These are phyloP conservation scores for Ardeotis arabs DNA, from an alignment of 2,113 vertebrate genomes.

Conservation along the genomic window DNA sequence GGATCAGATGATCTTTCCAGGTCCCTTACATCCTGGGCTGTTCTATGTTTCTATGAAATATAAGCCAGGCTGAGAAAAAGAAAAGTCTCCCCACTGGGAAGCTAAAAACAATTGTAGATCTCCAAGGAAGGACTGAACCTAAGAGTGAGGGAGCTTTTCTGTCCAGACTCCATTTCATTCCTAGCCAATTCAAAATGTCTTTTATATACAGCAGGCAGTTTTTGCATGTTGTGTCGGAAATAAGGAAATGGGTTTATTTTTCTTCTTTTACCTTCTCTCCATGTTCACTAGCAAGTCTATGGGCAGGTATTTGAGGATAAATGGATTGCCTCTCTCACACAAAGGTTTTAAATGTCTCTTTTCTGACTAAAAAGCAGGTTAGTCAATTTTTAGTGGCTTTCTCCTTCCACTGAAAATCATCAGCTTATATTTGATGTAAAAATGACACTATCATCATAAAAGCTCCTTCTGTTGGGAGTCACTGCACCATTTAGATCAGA, in stretches of 20 bases:
- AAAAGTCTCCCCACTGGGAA: background rate
- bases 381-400: slow-evolving; percentile 51
- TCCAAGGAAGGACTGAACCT: background rate
- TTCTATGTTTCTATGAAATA: background rate
- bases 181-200: background rate
- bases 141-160: background rate
- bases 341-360: slow-evolving; percentile 9
- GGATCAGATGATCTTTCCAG: background rate
- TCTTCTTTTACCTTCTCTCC: background rate
- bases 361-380: slow-evolving; percentile 40
- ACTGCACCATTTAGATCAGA: slow-evolving; percentile 41
- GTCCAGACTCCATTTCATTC: background rate
- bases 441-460: slow-evolving; percentile 52
- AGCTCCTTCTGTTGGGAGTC: slow-evolving; percentile 59
- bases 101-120: background rate
- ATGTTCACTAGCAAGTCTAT: background rate
- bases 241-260: slow-evolving; percentile 29
- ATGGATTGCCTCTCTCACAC: slow-evolving; percentile 21
- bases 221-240: background rate
- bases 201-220: background rate
- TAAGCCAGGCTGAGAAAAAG: background rate
- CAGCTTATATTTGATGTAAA: slow-evolving; percentile 44
- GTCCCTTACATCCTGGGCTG: background rate
- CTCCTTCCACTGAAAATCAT: slow-evolving; percentile 41
- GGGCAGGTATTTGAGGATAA: slow-evolving; percentile 38